phyloP scores from a whole-genome alignment of 2,888 invertebrate genomes.

The Leucozona laternaria region DNA sequence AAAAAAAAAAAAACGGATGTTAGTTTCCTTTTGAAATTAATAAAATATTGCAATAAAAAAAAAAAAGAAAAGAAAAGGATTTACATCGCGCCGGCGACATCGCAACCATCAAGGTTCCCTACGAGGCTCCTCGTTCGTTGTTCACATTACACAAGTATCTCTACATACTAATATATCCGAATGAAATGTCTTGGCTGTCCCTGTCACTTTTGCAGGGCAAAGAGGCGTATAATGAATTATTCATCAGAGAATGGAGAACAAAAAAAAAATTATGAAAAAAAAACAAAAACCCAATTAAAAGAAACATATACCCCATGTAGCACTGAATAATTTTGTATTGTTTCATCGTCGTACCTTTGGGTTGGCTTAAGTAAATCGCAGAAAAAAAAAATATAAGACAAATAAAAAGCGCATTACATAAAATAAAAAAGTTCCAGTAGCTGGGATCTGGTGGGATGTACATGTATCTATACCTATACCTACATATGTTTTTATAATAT shows the following conservation, averaged over 20 bases:
- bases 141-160: neutral
- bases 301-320: constrained; percentile 58
- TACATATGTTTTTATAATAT: neutral
- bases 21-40: constrained; percentile 59
- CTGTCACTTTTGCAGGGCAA: constrained; percentile 44
- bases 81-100: constrained; percentile 51
- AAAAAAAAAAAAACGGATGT: constrained; percentile 59
- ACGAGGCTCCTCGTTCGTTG: constrained; percentile 45
- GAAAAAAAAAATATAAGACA: constrained; percentile 22
- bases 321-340: constrained; percentile 45
- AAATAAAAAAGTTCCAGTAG: constrained; percentile 15
- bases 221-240: constrained; percentile 72
- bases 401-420: constrained; percentile 35
- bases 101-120: constrained; percentile 55
- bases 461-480: neutral
- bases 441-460: neutral
- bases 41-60: constrained; percentile 43
- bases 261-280: constrained; percentile 45
- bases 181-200: constrained; percentile 20
- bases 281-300: constrained; percentile 45
- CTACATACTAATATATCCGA: neutral
- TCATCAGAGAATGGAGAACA: constrained; percentile 48
- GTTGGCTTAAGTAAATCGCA: constrained; percentile 27
- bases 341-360: constrained; percentile 40
- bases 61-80: constrained; percentile 46